A percentile compares a stretch with the other conserved stretches of the same genome.
Conservation (phyloP, 2,888 invertebrate genomes). For the Dusona sp. region DNA sequence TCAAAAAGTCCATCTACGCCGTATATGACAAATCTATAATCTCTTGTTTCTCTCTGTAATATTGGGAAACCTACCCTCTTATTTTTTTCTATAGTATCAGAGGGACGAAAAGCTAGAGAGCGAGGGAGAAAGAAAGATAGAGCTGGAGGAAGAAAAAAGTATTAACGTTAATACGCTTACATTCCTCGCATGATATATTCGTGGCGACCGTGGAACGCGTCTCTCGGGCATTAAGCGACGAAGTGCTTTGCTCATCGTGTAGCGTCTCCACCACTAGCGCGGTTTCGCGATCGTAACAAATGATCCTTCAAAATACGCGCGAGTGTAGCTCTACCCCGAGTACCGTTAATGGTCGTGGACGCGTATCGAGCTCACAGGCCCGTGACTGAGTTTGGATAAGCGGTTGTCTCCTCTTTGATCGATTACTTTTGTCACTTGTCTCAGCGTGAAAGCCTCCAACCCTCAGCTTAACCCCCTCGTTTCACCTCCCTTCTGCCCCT, state of each 20-base stretch:
- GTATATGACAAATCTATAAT: constrained; percentile 66
- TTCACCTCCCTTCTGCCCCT: constrained; percentile 39
- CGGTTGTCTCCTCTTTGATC: constrained; percentile 80
- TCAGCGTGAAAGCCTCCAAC: constrained; percentile 64
- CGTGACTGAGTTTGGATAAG: constrained; percentile 71
- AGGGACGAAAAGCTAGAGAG: constrained; percentile 43
- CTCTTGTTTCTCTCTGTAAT: constrained; percentile 22
- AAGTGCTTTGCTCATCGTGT: constrained; percentile 57
- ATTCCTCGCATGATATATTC: constrained; percentile 75
- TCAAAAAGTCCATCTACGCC: constrained; percentile 30
- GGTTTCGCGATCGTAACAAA: constrained; percentile 80
- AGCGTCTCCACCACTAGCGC: constrained; percentile 56
- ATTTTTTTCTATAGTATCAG: neutral
- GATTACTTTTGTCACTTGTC: constrained; percentile 83
- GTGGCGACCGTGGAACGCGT: constrained; percentile 80
- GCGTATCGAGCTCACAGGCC: constrained; percentile 66
- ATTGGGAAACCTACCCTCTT: constrained; percentile 27
- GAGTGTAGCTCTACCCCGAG: constrained; percentile 40
- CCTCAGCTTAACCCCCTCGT: constrained; percentile 30
- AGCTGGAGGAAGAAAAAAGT: constrained; percentile 60
- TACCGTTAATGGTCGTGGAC: constrained; percentile 67
- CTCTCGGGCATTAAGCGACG: constrained; percentile 78
- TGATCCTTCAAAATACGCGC: constrained; percentile 75
- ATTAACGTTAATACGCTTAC: constrained; percentile 81
- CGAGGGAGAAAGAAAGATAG: too few species aligned